These are phyloP conservation scores for Conus canariensis DNA, from an alignment of 2,888 invertebrate species.

Conservation along the genomic window DNA sequence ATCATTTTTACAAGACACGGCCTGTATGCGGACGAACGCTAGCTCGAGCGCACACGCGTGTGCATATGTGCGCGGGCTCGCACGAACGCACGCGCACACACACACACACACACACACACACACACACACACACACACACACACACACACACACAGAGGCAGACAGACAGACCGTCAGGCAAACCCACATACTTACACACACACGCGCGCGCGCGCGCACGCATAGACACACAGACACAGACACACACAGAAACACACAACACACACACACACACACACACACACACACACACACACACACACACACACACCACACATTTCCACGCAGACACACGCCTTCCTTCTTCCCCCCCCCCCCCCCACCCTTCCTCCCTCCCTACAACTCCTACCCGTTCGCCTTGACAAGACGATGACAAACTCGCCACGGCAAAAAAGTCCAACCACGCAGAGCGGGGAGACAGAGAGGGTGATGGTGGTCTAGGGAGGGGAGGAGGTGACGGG, in stretches of 20 bases:
- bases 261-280: neutral
- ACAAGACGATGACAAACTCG: neutral
- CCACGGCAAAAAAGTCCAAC: neutral
- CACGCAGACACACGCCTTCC: too few relatives aligned
- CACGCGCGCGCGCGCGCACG: neutral
- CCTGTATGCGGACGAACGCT: too few relatives aligned
- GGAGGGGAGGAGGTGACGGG: too few relatives aligned
- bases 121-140: slow-evolving; percentile 16
- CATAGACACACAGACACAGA: neutral
- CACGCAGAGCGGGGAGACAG: neutral
- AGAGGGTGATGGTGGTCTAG: neutral
- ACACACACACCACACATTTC: neutral
- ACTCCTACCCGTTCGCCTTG: neutral
- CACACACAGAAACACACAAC: too few relatives aligned
- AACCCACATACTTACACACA: neutral
- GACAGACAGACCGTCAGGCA: neutral
- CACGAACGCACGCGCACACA: neutral
- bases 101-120: slow-evolving; percentile 11
- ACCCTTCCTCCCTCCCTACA: neutral
- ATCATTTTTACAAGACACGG: too few relatives aligned
- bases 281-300: neutral
- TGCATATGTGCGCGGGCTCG: neutral
- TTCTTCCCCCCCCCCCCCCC: neutral
- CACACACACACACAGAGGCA: neutral
- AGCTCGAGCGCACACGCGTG: neutral